phyloP scores from a whole-genome alignment of 2,113 vertebrate species.

The Solea solea region DNA sequence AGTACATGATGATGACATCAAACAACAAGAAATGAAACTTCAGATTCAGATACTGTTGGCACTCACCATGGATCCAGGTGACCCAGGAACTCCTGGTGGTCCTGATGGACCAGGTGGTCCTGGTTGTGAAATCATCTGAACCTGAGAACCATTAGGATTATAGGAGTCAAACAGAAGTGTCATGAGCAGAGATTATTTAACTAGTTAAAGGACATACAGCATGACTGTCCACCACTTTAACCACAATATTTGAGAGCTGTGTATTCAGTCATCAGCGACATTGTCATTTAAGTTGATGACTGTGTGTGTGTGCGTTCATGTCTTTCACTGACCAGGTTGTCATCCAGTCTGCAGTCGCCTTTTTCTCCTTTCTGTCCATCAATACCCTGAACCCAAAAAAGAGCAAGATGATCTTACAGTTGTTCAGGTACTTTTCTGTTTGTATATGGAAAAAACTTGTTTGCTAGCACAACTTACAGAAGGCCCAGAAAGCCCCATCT shows the following conservation, averaged over 20 bases:
- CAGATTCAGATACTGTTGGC: not conserved
- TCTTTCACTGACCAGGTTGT: conserved; percentile 86
- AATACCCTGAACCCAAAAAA: conserved; percentile 80
- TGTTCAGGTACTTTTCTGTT: not conserved
- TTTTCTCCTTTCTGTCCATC: conserved; percentile 91
- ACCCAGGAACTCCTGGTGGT: conserved; percentile 78
- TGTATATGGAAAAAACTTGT: not conserved
- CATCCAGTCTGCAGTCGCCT: conserved; percentile 88
- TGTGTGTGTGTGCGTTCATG: not conserved
- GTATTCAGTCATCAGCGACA: too few relatives aligned
- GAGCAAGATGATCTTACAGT: conserved; percentile 11
- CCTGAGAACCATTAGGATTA: conserved; percentile 50
- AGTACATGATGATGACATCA: conserved; percentile 8
- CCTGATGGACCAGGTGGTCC: conserved; percentile 90
- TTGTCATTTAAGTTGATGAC: not conserved
- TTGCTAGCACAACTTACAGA: conserved; percentile 79
- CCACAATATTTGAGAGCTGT: too few relatives aligned
- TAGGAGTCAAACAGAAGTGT: conserved; percentile 4
- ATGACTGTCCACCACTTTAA: too few relatives aligned
- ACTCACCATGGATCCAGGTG: conserved; percentile 75
- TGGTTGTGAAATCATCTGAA: conserved; percentile 90
- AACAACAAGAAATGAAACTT: not conserved
- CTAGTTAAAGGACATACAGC: too few relatives aligned
- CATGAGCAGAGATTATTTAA: too few relatives aligned
- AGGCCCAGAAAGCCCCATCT: conserved; percentile 88